A percentile compares a stretch with the other conserved stretches of the same genome.
These are phyloP conservation scores for Aepyceros melampus DNA, from an alignment of 2,113 vertebrate genomes.

Conservation along the genomic window DNA sequence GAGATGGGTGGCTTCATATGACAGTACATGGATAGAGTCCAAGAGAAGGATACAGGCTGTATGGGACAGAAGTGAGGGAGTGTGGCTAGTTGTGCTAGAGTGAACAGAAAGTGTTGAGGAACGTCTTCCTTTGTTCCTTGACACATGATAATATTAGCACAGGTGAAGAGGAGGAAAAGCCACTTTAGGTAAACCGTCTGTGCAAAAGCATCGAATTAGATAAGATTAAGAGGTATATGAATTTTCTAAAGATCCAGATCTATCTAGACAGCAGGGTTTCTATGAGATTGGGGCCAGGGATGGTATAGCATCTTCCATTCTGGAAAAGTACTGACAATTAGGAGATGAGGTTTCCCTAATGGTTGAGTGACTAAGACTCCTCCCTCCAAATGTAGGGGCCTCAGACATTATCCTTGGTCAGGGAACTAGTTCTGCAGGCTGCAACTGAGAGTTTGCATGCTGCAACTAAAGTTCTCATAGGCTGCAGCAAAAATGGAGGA, in stretches of 20 bases:
- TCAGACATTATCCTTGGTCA: neutral
- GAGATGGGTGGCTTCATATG: neutral
- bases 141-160: neutral
- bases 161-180: neutral
- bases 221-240: neutral
- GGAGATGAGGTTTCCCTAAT: neutral
- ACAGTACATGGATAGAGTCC: neutral
- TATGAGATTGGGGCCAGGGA: neutral
- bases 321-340: neutral
- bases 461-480: neutral
- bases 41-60: neutral
- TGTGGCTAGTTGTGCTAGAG: neutral
- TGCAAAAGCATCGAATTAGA: neutral
- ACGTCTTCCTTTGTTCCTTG: neutral
- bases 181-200: neutral
- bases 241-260: neutral
- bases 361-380: neutral
- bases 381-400: neutral
- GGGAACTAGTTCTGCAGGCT: neutral
- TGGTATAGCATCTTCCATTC: neutral
- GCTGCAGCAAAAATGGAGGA: neutral
- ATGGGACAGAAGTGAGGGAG: neutral
- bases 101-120: neutral
- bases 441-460: neutral
- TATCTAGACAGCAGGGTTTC: neutral